phyloP scores from a whole-genome alignment of 2,113 vertebrate species.

The Ovibos moschatus region DNA sequence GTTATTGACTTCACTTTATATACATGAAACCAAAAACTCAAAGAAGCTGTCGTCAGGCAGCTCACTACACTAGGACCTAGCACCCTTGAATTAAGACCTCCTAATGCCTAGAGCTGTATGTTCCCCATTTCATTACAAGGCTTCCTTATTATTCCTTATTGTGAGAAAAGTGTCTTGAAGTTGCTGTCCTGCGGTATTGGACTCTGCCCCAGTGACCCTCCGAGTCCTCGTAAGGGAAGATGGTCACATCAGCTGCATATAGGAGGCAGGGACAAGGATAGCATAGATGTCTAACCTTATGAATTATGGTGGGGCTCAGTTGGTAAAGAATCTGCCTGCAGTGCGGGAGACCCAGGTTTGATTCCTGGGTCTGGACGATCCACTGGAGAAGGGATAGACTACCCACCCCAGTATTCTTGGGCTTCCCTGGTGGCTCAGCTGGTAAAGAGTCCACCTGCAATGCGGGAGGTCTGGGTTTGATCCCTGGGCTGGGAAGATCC shows the following conservation, averaged over 20 bases:
- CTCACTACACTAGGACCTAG: not conserved
- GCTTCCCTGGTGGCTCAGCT: not conserved
- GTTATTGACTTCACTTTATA: not conserved
- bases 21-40: not conserved
- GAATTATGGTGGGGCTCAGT: not conserved
- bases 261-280: not conserved
- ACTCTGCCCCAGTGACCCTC: not conserved
- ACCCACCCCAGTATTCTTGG: not conserved
- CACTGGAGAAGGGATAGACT: not conserved
- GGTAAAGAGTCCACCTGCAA: not conserved
- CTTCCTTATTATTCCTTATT: not conserved
- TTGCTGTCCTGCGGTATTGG: not conserved
- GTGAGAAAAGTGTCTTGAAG: not conserved
- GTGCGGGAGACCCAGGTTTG: not conserved
- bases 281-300: not conserved
- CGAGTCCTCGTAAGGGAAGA: not conserved
- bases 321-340: not conserved
- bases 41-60: not conserved
- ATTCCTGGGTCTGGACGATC: accelerated
- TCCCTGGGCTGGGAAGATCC: not conserved
- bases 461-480: accelerated
- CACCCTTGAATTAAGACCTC: not conserved
- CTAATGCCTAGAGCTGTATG: not conserved
- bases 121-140: not conserved
- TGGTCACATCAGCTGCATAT: not conserved